Conservation (phyloP, 2,888 invertebrate species). For the Mycalesis mineus region DNA sequence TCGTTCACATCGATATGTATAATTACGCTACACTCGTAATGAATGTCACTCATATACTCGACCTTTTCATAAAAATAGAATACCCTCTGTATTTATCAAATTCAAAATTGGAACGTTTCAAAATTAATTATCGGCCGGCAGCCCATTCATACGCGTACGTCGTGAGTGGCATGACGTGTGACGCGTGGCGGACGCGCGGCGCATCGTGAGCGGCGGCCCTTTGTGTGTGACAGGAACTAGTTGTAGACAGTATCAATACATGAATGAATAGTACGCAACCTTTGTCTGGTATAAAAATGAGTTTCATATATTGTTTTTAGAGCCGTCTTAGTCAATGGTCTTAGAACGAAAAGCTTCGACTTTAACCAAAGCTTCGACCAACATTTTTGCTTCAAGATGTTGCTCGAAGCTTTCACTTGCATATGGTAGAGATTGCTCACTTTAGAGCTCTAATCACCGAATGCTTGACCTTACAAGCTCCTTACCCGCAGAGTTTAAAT, state of each 20-base stretch:
- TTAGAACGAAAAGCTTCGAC: no score
- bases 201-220: slow-evolving; percentile 34
- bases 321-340: no score
- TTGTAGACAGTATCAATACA: slow-evolving; percentile 29
- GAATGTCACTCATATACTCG: no score
- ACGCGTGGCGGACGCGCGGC: slow-evolving; percentile 33
- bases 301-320: not conserved
- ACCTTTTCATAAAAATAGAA: not conserved
- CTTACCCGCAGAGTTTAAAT: no score
- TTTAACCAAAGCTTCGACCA: no score
- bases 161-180: slow-evolving; percentile 32
- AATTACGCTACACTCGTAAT: no score
- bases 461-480: no score
- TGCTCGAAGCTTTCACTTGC: no score
- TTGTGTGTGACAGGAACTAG: slow-evolving; percentile 36
- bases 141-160: slow-evolving; percentile 27
- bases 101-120: slow-evolving; percentile 13
- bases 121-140: slow-evolving; percentile 27
- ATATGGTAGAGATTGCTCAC: no score
- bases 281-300: slow-evolving; percentile 22
- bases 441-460: no score
- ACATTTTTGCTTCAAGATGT: no score
- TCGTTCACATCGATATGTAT: no score
- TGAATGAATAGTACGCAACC: slow-evolving; percentile 23
- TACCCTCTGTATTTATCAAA: slow-evolving; percentile 6